A percentile compares a stretch with the other conserved stretches of the same genome.
Conservation (phyloP, 2,113 vertebrate genomes). For the Sarotherodon lohbergeri region DNA sequence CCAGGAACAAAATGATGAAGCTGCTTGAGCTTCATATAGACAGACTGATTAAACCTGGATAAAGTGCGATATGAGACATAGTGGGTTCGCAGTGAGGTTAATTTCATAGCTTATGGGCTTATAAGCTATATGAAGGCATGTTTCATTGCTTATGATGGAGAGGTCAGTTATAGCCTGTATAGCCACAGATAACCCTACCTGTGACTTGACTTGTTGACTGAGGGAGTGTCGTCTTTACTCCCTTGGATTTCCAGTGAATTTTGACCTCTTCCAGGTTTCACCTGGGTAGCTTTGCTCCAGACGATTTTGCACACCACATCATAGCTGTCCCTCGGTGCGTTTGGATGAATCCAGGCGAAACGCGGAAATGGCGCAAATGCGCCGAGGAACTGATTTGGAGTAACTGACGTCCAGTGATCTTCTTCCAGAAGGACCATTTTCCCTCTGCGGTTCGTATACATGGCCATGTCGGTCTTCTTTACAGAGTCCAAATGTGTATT, state of each 20-base stretch:
- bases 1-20: background rate
- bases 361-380: constrained; percentile 76
- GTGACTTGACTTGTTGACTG: too few species aligned
- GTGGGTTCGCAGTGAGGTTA: background rate
- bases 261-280: background rate
- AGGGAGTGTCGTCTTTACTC: background rate
- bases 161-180: background rate
- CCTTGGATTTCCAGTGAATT: background rate
- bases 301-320: constrained; percentile 77
- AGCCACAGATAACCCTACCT: background rate
- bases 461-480: background rate
- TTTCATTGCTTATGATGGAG: background rate
- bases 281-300: constrained; percentile 63
- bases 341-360: constrained; percentile 76
- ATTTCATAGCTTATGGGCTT: background rate
- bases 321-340: constrained; percentile 69
- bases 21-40: background rate
- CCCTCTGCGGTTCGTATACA: background rate
- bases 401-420: background rate
- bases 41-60: background rate
- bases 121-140: background rate
- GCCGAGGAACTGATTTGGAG: background rate
- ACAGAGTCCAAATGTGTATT: background rate
- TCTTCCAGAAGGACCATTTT: background rate
- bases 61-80: background rate